Evolutionary conservation across 2,888 invertebrate species (phyloP).

Genomic region (Galerucella pusilla): DNA sequence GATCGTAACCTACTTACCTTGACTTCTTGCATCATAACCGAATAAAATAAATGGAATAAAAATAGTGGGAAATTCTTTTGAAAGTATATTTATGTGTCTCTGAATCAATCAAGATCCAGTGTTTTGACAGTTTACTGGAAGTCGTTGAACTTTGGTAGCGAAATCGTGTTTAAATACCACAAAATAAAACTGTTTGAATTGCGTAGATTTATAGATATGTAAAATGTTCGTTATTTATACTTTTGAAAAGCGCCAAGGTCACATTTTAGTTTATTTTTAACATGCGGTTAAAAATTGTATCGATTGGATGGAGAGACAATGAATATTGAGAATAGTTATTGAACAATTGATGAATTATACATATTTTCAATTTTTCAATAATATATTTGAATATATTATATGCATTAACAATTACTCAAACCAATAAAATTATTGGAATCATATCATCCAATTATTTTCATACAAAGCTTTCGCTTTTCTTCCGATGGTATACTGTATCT

Average conservation of each 20-base stretch:
- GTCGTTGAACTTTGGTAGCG: conserved; percentile 21
- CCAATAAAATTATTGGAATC: no score
- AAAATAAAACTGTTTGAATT: neutral
- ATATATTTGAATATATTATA: no score
- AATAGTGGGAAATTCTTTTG: conserved; percentile 13
- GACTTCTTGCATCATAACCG: conserved; percentile 9
- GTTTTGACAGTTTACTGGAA: conserved; percentile 17
- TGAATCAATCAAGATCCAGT: conserved; percentile 14
- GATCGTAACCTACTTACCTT: conserved; percentile 13
- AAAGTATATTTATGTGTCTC: conserved; percentile 10
- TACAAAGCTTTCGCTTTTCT: no score
- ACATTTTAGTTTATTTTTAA: neutral
- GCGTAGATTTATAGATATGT: conserved; percentile 1
- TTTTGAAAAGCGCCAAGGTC: conserved; percentile 5
- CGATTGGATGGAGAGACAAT: neutral
- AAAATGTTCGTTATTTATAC: neutral
- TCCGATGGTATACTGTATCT: no score
- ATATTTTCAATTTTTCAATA: no score
- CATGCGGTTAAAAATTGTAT: neutral
- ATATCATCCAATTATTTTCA: no score
- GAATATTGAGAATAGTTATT: no score
- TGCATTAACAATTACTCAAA: no score
- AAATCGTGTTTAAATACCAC: conserved; percentile 12
- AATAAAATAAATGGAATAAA: conserved; percentile 11
- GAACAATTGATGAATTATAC: neutral